These are phyloP conservation scores for Oreotrochilus melanogaster DNA, from an alignment of 2,113 vertebrate species.

Conservation along the genomic window DNA sequence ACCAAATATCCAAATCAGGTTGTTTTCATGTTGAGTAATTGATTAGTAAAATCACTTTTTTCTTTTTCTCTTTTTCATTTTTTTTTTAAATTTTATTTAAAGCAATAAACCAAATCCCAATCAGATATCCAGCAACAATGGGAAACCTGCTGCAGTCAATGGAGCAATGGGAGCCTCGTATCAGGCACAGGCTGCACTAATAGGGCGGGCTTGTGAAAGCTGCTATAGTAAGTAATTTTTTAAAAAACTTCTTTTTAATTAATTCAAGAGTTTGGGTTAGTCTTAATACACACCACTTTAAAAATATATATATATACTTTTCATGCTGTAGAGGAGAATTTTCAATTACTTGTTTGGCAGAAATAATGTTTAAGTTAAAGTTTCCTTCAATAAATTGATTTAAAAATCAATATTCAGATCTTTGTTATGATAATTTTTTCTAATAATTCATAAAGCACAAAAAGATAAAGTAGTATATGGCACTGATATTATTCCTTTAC, in stretches of 20 bases:
- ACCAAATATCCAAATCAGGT: not conserved
- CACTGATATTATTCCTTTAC: not conserved
- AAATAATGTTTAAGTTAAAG: not conserved
- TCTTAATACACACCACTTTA: not conserved
- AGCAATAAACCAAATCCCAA: conserved; percentile 99
- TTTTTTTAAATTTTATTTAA: conserved; percentile 50
- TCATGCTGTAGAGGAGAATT: not conserved
- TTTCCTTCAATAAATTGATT: not conserved
- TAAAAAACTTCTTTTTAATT: not conserved
- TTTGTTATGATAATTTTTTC: not conserved
- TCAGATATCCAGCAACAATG: conserved; percentile 92
- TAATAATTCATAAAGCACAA: not conserved
- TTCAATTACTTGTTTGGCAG: not conserved
- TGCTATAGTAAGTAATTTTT: conserved; percentile 89
- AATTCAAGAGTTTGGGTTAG: not conserved
- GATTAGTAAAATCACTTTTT: not conserved
- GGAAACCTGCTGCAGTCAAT: conserved; percentile 91
- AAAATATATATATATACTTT: not conserved
- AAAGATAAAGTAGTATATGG: not conserved
- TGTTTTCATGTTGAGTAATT: not conserved
- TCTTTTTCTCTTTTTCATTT: not conserved
- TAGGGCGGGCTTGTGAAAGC: conserved; percentile 94
- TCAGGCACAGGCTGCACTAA: conserved; percentile 79
- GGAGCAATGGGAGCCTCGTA: conserved; percentile 87
- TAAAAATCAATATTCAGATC: not conserved